Percentiles rank a stretch among this genome's conserved stretches.
phyloP scores from a whole-genome alignment of 2,113 vertebrate species.

The Perca fluviatilis region DNA sequence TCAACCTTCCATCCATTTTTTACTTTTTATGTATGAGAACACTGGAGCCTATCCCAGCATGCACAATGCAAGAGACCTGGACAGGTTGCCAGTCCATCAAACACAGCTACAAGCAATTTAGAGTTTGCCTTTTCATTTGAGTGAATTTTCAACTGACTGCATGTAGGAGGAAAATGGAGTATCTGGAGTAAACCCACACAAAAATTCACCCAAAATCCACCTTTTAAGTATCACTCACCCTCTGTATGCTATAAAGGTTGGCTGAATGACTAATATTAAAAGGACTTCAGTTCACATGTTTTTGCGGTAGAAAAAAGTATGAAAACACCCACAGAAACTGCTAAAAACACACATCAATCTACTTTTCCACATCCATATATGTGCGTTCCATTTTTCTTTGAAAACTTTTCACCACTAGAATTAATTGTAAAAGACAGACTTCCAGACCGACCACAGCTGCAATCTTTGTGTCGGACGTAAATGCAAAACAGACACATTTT shows the following conservation, averaged over 20 bases:
- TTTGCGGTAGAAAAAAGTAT: background rate
- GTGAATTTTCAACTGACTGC: background rate
- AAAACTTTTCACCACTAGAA: background rate
- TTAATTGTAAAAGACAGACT: background rate
- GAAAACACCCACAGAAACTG: background rate
- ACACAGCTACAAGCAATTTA: background rate
- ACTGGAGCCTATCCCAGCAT: background rate
- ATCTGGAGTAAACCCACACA: constrained; percentile 16
- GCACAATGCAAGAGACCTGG: background rate
- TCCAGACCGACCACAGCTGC: background rate
- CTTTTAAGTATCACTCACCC: background rate
- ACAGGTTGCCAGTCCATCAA: background rate
- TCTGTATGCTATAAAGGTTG: background rate
- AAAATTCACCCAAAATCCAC: background rate
- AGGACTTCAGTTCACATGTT: background rate
- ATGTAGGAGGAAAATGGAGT: constrained; percentile 9
- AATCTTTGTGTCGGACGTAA: background rate
- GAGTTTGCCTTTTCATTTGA: background rate
- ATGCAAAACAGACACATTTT: background rate
- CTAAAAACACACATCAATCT: background rate
- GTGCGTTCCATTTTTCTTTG: background rate
- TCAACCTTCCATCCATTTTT: background rate
- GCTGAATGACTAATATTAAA: constrained; percentile 6
- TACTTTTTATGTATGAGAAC: background rate
- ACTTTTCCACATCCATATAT: background rate